phyloP scores from a whole-genome alignment of 2,888 invertebrate genomes.

The Apamea sordens region DNA sequence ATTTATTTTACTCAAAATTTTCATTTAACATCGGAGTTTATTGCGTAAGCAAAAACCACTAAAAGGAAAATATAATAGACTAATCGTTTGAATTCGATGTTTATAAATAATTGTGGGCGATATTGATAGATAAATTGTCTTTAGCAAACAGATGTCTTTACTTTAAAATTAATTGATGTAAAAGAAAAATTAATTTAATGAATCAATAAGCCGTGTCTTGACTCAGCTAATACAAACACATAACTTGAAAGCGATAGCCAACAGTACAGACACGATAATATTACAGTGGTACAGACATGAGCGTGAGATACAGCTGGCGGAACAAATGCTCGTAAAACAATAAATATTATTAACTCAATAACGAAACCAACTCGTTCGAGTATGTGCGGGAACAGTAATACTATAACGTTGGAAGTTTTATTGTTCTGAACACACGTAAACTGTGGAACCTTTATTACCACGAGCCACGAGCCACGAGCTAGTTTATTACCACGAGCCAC shows the following conservation, averaged over 20 bases:
- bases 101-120: constrained; percentile 47
- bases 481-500: neutral
- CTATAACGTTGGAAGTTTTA: constrained; percentile 17
- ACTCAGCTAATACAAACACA: constrained; percentile 26
- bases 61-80: constrained; percentile 36
- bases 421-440: constrained; percentile 8
- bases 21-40: neutral
- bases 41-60: neutral
- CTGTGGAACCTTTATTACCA: constrained; percentile 4
- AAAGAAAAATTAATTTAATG: constrained; percentile 35
- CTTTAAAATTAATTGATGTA: constrained; percentile 40
- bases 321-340: constrained; percentile 20
- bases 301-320: neutral
- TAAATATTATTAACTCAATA: constrained; percentile 27
- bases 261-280: constrained; percentile 13
- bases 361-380: constrained; percentile 1
- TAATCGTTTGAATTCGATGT: constrained; percentile 27
- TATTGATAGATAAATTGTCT: constrained; percentile 39
- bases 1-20: neutral
- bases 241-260: constrained; percentile 8
- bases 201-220: constrained; percentile 37
- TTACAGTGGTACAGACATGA: constrained; percentile 1
- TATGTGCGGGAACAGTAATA: constrained; percentile 4
- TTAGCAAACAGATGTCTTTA: constrained; percentile 37
- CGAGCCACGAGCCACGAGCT: too few relatives aligned